These are phyloP conservation scores for Alcedo quadribrachys DNA, from an alignment of 2,797 vertebrate species.

Conservation along the genomic window DNA sequence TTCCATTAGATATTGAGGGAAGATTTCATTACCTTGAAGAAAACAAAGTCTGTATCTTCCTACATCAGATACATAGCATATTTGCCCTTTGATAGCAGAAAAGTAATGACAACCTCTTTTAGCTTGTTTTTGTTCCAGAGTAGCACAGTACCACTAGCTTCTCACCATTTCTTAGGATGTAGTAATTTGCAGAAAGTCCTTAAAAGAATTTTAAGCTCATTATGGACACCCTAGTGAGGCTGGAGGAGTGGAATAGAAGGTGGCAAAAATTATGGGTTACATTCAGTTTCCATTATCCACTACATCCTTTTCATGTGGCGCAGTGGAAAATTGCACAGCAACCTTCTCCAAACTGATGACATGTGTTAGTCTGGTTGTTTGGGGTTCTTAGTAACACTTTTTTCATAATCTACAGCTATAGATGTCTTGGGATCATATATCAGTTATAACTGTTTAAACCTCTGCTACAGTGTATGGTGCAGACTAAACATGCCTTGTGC, in stretches of 20 bases:
- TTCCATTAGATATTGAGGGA: not conserved
- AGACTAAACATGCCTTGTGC: not conserved
- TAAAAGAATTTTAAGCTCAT: not conserved
- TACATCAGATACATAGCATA: not conserved
- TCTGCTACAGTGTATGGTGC: not conserved
- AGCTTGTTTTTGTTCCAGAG: not conserved
- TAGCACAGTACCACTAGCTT: not conserved
- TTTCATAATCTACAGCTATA: not conserved
- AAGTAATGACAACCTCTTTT: not conserved
- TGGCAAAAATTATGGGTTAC: not conserved
- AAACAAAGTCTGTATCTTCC: not conserved
- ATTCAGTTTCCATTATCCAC: not conserved
- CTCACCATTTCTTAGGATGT: not conserved
- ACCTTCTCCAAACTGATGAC: not conserved
- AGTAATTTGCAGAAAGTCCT: not conserved
- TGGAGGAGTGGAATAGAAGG: not conserved
- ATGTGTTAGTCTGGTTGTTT: not conserved
- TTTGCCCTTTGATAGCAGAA: not conserved
- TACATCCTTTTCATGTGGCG: not conserved
- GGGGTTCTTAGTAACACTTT: not conserved
- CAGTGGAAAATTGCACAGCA: not conserved
- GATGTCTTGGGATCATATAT: not conserved
- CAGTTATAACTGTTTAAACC: not conserved
- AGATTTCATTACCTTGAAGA: not conserved
- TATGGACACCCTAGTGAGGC: not conserved